A percentile compares a stretch with the other conserved stretches of the same genome.
phyloP scores from a whole-genome alignment of 2,888 invertebrate genomes.

The Dynastes grantii region DNA sequence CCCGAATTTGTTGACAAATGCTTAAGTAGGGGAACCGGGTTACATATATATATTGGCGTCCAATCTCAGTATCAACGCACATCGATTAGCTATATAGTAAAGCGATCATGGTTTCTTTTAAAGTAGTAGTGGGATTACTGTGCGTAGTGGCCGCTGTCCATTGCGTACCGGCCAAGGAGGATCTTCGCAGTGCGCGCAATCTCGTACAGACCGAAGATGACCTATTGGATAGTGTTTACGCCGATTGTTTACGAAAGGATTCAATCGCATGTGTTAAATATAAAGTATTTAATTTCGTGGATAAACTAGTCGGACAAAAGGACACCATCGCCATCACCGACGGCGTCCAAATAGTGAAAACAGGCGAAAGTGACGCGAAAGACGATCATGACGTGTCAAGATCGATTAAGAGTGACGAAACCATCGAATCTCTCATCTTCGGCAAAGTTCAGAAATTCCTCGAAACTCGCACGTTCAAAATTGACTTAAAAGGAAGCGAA shows the following conservation, averaged over 20 bases:
- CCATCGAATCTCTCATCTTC: conserved; percentile 82
- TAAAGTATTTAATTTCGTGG: conserved; percentile 85
- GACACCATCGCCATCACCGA: conserved; percentile 82
- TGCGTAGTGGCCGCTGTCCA: conserved; percentile 71
- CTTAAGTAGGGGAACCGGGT: conserved; percentile 50
- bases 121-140: conserved; percentile 66
- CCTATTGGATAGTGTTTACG: conserved; percentile 79
- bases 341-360: conserved; percentile 84
- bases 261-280: conserved; percentile 85
- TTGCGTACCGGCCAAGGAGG: conserved; percentile 75
- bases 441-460: conserved; percentile 84
- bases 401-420: conserved; percentile 76
- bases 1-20: conserved; percentile 53
- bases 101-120: conserved; percentile 67
- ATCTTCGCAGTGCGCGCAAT: conserved; percentile 68
- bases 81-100: conserved; percentile 44
- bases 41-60: conserved; percentile 50
- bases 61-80: conserved; percentile 50
- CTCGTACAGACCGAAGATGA: conserved; percentile 78
- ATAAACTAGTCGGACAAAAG: conserved; percentile 82
- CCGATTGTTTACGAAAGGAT: conserved; percentile 83
- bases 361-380: conserved; percentile 75
- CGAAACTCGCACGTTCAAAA: conserved; percentile 84
- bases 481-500: conserved; percentile 85
- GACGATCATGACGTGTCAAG: conserved; percentile 76